A percentile compares a stretch with the other conserved stretches of the same genome.
Conservation (phyloP, 2,113 vertebrate genomes). For the Lophura nycthemera region DNA sequence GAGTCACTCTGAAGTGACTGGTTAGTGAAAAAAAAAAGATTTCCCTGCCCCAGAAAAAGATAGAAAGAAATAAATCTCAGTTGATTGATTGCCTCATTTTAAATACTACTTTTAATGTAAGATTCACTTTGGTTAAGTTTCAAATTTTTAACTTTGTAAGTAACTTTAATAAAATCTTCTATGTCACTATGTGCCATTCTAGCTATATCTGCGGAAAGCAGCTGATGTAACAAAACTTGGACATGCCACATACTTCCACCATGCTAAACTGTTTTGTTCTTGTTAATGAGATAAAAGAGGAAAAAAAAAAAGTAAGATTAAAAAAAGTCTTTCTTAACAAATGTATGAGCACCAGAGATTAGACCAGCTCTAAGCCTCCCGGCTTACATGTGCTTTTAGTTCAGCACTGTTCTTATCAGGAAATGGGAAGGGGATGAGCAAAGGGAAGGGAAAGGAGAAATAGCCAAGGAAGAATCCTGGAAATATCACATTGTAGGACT, state of each 20-base stretch:
- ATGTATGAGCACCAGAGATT: background rate
- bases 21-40: background rate
- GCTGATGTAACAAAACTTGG: background rate
- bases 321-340: background rate
- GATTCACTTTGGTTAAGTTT: background rate
- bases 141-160: background rate
- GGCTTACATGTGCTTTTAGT: background rate
- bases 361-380: background rate
- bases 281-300: background rate
- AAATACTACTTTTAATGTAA: background rate
- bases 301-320: background rate
- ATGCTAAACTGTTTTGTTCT: background rate
- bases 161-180: background rate
- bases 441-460: background rate
- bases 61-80: background rate
- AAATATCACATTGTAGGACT: rapidly evolving
- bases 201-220: background rate
- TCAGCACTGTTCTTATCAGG: background rate
- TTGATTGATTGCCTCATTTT: background rate
- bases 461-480: background rate
- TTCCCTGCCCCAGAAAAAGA: background rate
- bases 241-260: background rate
- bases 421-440: background rate
- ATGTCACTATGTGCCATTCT: background rate
- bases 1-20: background rate